phyloP scores from a whole-genome alignment of 2,888 invertebrate genomes.

The Rhingia rostrata region DNA sequence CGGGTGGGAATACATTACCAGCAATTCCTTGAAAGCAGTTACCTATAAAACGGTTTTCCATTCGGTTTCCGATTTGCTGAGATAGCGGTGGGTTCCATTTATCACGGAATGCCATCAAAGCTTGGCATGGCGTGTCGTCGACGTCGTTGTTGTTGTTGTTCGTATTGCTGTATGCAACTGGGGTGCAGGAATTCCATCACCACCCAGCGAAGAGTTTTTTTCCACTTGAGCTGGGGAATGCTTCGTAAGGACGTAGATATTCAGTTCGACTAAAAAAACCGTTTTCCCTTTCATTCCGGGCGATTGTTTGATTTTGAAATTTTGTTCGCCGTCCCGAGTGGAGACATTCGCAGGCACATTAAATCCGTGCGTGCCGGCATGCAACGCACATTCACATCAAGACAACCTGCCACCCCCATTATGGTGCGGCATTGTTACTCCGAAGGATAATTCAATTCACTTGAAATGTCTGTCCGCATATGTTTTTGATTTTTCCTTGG shows the following conservation, averaged over 20 bases:
- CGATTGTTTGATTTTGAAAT: slow-evolving; percentile 67
- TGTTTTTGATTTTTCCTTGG: slow-evolving; percentile 42
- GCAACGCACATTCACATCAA: slow-evolving; percentile 58
- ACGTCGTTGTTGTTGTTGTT: background rate
- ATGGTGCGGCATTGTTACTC: slow-evolving; percentile 47
- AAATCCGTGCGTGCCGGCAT: slow-evolving; percentile 64
- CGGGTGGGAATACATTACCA: slow-evolving; percentile 16
- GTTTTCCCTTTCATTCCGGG: slow-evolving; percentile 64
- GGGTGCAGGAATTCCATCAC: slow-evolving; percentile 55
- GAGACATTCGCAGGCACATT: slow-evolving; percentile 30
- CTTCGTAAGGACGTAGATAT: slow-evolving; percentile 15
- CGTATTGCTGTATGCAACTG: slow-evolving; percentile 43
- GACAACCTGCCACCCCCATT: slow-evolving; percentile 17
- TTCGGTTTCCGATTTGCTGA: slow-evolving; percentile 38
- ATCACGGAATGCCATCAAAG: slow-evolving; percentile 69
- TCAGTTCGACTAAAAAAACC: no score
- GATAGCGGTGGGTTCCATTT: slow-evolving; percentile 51
- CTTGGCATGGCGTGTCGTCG: slow-evolving; percentile 52
- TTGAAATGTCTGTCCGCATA: slow-evolving; percentile 68
- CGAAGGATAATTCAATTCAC: slow-evolving; percentile 73
- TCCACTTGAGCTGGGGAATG: slow-evolving; percentile 41
- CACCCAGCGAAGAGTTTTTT: slow-evolving; percentile 27
- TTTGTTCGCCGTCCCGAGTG: slow-evolving; percentile 30
- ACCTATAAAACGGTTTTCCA: slow-evolving; percentile 63
- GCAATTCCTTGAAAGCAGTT: slow-evolving; percentile 62